Evolutionary conservation across 2,113 vertebrate genomes (phyloP).

Genomic region (Muntiacus muntjak): DNA sequence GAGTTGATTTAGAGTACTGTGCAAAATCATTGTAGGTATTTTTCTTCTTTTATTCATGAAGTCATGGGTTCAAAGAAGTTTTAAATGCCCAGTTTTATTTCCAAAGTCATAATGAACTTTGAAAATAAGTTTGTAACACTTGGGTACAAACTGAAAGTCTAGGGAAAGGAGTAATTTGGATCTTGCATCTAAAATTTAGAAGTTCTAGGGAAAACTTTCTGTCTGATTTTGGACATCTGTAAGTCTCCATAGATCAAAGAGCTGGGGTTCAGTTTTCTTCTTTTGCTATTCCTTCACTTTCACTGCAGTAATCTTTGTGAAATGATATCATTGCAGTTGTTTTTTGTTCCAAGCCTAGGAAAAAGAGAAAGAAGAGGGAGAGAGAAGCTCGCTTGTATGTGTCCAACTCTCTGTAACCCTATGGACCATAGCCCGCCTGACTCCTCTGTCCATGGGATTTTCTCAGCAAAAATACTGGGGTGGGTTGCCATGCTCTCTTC

Average conservation of each 20-base stretch:
- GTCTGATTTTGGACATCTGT: not conserved
- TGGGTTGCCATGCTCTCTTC: not conserved
- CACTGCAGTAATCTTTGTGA: not conserved
- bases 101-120: not conserved
- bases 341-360: not conserved
- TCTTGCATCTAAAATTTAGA: not conserved
- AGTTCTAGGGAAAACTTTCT: not conserved
- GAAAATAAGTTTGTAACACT: not conserved
- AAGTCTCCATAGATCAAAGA: not conserved
- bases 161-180: not conserved
- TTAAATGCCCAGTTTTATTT: not conserved
- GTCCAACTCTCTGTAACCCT: not conserved
- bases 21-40: not conserved
- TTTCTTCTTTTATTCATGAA: slow-evolving; percentile 17
- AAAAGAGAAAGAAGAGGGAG: not conserved
- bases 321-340: not conserved
- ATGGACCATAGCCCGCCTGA: not conserved
- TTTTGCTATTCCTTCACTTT: not conserved
- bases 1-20: not conserved
- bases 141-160: not conserved
- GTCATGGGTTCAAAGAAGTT: not conserved
- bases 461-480: not conserved
- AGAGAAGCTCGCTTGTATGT: not conserved
- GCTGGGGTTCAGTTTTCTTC: not conserved
- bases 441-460: not conserved